Conservation (phyloP, 2,797 vertebrate species). For the Myotis pilosus region DNA sequence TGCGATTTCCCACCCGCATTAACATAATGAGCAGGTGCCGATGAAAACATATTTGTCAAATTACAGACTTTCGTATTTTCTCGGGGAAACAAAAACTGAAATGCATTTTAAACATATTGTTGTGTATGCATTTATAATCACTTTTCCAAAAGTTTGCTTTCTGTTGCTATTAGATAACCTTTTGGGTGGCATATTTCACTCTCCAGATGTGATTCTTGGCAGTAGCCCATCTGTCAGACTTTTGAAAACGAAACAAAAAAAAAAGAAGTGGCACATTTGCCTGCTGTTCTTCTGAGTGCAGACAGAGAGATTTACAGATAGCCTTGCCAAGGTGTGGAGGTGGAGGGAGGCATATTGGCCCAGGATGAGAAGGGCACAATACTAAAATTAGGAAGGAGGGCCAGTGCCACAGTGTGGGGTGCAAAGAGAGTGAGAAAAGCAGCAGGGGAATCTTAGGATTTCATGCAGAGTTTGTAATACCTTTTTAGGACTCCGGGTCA, state of each 20-base stretch:
- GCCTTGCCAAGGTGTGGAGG: not conserved
- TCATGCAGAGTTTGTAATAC: not conserved
- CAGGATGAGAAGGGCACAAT: not conserved
- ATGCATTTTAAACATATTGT: not conserved
- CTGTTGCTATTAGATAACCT: not conserved
- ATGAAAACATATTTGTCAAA: not conserved
- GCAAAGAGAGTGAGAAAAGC: not conserved
- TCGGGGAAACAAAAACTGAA: not conserved
- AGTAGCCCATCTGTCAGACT: not conserved
- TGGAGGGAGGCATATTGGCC: too few relatives aligned
- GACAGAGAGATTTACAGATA: not conserved
- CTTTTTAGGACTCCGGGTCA: too few relatives aligned
- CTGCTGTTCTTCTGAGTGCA: not conserved
- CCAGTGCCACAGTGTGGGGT: accelerated
- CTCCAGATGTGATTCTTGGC: not conserved
- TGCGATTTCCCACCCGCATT: not conserved
- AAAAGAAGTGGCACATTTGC: not conserved
- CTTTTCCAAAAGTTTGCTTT: not conserved
- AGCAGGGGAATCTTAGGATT: not conserved
- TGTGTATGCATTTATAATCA: not conserved
- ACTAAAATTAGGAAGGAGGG: not conserved
- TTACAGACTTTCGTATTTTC: not conserved
- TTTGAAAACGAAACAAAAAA: not conserved
- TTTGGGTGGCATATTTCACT: not conserved
- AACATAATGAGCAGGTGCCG: not conserved